Evolutionary conservation across 1,140 invertebrate species (phyloP), one percentile per base, ranked within the genome.

Genomic region (Caerostris extrusa): DNA sequence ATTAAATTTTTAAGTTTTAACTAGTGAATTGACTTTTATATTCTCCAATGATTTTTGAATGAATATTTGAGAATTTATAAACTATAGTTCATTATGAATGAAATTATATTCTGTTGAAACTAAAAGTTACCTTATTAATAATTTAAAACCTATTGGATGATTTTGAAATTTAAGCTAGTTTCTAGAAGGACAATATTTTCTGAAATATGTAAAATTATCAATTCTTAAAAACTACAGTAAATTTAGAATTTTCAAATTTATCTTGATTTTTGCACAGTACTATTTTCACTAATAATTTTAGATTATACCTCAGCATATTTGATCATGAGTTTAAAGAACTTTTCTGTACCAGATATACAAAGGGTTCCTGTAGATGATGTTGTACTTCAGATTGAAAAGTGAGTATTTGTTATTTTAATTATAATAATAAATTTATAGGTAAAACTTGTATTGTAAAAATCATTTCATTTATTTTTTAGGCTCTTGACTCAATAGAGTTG

Each of bases 271-370:
- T 50, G 34, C 34, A 34, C 34, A 34, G 34, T 34, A 77, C 8
- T 34, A 10, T 77, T 53, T 1, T 53, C 34, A 34, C 34, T 34
- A 10, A 10, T 50, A 17, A 83, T 10, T 87, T 99, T 96, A 97
- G 97, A 97, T 96, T 99, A 0, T 99, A 99, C 96, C 99, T 99
- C 98, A 50, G 98, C 99, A 2, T 99, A 0, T 99, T 98, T 95
- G 98, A 98, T 95, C 97, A 99, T 96, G 97, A 98, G 82, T 99
- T 99, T 96, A 96, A 96, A 97, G 55, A 96, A 97, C 90, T 99
- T 98, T 95, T 96, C 97, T 69, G 96, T 97, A 82, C 98, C 99
- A 0, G 99, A 99, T 96, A 99, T 99, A 61, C 97, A 97, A 90
- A 96, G 97, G 58, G 97, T 98, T 94, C 99, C 99, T 0, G 97